A percentile compares a stretch with the other conserved stretches of the same genome.
phyloP scores from a whole-genome alignment of 2,113 vertebrate genomes.

The Sapajus apella region DNA sequence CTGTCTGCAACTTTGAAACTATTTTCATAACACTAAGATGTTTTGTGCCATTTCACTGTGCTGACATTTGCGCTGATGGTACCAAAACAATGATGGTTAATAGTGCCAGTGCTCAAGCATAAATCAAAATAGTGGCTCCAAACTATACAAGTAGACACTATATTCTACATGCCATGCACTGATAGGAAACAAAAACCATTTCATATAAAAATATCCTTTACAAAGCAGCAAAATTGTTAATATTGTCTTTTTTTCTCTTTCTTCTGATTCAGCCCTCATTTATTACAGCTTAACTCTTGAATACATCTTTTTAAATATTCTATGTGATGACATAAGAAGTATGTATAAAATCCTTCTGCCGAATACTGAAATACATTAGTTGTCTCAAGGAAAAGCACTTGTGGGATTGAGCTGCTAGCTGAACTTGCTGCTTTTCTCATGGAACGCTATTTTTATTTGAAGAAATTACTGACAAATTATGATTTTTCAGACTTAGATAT shows the following conservation, averaged over 20 bases:
- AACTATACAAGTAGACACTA: background rate
- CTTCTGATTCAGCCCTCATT: no score
- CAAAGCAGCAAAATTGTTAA: background rate
- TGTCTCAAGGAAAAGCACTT: background rate
- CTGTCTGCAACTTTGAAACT: background rate
- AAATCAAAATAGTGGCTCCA: background rate
- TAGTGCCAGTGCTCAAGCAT: background rate
- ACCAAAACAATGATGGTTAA: background rate
- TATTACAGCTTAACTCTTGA: background rate
- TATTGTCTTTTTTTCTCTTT: background rate
- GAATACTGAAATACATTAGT: background rate
- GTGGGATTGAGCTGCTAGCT: background rate
- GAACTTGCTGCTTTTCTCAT: background rate
- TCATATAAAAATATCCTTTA: background rate
- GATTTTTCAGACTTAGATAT: conserved; percentile 20
- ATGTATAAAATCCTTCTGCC: background rate
- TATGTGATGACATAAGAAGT: background rate
- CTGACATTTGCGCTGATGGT: background rate
- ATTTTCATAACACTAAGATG: background rate
- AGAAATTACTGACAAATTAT: background rate
- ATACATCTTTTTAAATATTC: background rate
- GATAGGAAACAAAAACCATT: background rate
- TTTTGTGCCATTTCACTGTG: background rate
- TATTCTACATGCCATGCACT: background rate
- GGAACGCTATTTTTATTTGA: background rate